These are phyloP conservation scores for Leptinotarsa tumamoca DNA, from an alignment of 2,888 invertebrate species.

Conservation along the genomic window DNA sequence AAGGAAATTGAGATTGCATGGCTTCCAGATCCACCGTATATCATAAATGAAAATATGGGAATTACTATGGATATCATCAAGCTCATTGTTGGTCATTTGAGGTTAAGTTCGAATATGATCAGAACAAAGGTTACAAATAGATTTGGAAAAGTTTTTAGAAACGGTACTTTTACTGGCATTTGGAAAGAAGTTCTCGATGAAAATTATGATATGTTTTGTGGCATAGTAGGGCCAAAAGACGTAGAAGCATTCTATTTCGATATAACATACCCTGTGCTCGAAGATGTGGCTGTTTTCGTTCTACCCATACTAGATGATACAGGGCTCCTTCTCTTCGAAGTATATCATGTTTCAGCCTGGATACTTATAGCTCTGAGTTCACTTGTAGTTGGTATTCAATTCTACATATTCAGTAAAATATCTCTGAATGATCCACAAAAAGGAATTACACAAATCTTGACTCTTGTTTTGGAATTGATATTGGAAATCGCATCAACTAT, in stretches of 20 bases:
- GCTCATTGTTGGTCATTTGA: conserved; percentile 9
- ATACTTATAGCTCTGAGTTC: background rate
- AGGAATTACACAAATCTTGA: background rate
- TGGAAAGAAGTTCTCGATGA: background rate
- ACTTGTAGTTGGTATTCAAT: background rate
- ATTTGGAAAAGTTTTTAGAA: background rate
- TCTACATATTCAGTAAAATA: background rate
- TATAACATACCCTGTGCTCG: conserved; percentile 4
- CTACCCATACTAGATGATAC: background rate
- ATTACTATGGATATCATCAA: background rate
- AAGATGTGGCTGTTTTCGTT: background rate
- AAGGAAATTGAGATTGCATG: background rate
- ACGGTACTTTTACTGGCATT: background rate
- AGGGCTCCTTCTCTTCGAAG: background rate
- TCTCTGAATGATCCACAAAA: background rate
- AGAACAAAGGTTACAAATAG: background rate
- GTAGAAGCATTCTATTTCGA: conserved; percentile 11
- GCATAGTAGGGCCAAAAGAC: background rate
- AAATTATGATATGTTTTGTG: conserved; percentile 17
- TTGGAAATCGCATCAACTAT: background rate
- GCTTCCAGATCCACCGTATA: conserved; percentile 4
- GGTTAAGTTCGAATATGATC: background rate
- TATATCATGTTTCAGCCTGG: background rate
- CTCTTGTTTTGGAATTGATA: background rate
- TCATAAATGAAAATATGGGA: conserved; percentile 7